phyloP scores from a whole-genome alignment of 2,797 vertebrate genomes.

The Remorina albescens region DNA sequence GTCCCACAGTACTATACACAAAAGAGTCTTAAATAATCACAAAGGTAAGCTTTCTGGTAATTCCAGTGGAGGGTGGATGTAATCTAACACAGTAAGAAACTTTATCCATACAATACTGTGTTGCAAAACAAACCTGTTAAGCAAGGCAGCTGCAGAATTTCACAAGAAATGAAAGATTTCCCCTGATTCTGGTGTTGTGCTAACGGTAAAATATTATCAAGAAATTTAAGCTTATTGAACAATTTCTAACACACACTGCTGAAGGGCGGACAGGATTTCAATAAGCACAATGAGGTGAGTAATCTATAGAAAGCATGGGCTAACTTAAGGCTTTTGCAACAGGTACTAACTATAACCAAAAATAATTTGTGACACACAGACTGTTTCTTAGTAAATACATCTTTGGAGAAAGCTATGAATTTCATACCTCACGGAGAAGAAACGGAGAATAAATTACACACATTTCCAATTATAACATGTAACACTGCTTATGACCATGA shows the following conservation, averaged over 20 bases:
- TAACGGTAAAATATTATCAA: constrained; percentile 10
- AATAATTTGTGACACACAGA: no score
- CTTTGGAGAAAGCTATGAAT: constrained; percentile 15
- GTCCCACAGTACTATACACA: constrained; percentile 1
- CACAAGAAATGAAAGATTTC: constrained; percentile 68
- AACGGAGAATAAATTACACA: constrained; percentile 4
- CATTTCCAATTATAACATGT: not conserved
- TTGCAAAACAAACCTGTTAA: constrained; percentile 70
- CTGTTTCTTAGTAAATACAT: constrained; percentile 12
- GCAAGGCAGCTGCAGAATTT: constrained; percentile 73
- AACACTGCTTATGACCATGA: constrained; percentile 6
- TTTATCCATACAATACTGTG: constrained; percentile 74
- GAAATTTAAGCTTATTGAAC: constrained; percentile 32
- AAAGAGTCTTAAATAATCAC: constrained; percentile 50
- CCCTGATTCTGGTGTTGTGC: constrained; percentile 29
- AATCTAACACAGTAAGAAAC: constrained; percentile 73
- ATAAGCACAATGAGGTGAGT: constrained; percentile 53
- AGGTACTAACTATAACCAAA: constrained; percentile 7
- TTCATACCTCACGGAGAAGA: not conserved
- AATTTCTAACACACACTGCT: constrained; percentile 19
- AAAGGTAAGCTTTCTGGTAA: constrained; percentile 69
- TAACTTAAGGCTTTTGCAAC: constrained; percentile 26
- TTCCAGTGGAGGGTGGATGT: constrained; percentile 43
- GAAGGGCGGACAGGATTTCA: no score
- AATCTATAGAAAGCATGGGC: constrained; percentile 36